These are phyloP conservation scores for Ametastegia equiseti DNA, from an alignment of 2,888 invertebrate genomes.

Conservation along the genomic window DNA sequence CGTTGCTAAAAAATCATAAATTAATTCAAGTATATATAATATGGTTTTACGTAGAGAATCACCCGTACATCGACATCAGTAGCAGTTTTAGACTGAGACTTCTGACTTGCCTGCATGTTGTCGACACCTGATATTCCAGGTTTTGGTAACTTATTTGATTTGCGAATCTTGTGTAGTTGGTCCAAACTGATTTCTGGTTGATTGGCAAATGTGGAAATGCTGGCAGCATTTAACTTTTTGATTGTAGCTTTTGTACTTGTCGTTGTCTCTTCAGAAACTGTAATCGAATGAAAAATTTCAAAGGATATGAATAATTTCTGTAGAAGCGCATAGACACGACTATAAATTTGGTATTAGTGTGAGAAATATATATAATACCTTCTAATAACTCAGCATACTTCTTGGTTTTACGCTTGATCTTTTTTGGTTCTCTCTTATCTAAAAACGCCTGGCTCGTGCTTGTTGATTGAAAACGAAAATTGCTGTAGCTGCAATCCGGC, in stretches of 20 bases:
- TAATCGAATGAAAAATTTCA: constrained; percentile 49
- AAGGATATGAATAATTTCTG: background rate
- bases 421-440: constrained; percentile 75
- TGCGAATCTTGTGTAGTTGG: constrained; percentile 80
- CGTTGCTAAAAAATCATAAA: background rate
- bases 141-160: background rate
- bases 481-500: constrained; percentile 45
- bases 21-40: background rate
- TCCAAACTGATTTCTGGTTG: constrained; percentile 79
- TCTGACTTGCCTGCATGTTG: background rate
- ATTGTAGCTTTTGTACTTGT: constrained; percentile 84
- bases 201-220: constrained; percentile 82
- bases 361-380: constrained; percentile 75
- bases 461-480: constrained; percentile 62
- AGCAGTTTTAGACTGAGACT: background rate
- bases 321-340: background rate
- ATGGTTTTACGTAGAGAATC: background rate
- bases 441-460: constrained; percentile 60
- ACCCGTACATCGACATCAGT: background rate
- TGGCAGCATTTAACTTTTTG: constrained; percentile 82
- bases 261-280: constrained; percentile 82
- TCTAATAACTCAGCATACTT: constrained; percentile 84
- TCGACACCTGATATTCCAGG: background rate
- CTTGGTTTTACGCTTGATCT: constrained; percentile 76
- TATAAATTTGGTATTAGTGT: background rate